Evolutionary conservation across 2,888 invertebrate species (phyloP), one percentile per base, ranked within the genome.

Genomic region (Tillus elongatus): DNA sequence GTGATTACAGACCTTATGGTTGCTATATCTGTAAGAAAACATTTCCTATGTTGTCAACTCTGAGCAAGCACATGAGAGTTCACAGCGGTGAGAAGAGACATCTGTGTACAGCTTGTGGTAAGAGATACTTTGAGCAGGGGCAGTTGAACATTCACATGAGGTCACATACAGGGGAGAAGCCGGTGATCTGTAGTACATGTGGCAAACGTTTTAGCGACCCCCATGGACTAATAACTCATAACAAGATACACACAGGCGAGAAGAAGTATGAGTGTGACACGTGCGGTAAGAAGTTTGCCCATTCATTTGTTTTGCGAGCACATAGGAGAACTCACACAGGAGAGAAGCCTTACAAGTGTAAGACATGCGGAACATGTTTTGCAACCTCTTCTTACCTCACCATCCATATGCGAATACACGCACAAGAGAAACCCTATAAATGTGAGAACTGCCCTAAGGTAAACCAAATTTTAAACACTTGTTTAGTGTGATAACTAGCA

Each of bases 181-280:
- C 60, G 8, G 44, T 58, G 10, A 49, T 54, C 32, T 64, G 64
- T 40, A 53, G 47, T n/a, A 51, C 53, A 33, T 64, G 64, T 43
- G 60, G 60, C 3, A 63, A 63, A 51, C 40, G 54, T 6, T 61
- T 64, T 40, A 46, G 59, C 1, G 58, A 58, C 44, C 49, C 53
- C 4, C 60, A 59, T 37, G 58, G 61, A 6, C 44, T 64, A 24
- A 41, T 50, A 6, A 56, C 56, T 4, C 64, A 64, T 39, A 56
- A 56, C 33, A 63, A 63, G 51, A 57, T 51, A 4, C 64, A 64
- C 42, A 60, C 61, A 8, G 62, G 64, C 2, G 64, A 61, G 41
- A 54, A 51, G 35, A 62, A 61, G 29, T 54, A 61, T 42, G 56
- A 58, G 37, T 64, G 64, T 42, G 52, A 52, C 29, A 51, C 46